Base-by-base conservation (phyloP, 2,888 invertebrate species). In the Erebia epiphron region DNA sequence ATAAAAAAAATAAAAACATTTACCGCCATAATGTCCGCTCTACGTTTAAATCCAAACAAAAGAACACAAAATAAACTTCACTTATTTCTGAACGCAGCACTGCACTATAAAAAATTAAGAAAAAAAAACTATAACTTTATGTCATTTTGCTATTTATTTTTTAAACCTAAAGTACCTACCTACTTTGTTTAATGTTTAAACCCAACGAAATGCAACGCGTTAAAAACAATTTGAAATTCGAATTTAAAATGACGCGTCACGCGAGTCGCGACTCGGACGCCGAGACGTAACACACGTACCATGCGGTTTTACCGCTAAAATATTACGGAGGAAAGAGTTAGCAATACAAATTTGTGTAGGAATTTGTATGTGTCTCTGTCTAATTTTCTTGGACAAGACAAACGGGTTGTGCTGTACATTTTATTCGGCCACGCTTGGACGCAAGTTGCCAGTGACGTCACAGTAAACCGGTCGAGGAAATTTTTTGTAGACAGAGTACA, bases 221-320 rank as follows among this genome's bases (percentile, higher is more conserved):
- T 70, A 58, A 72, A 75, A 76, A 70, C 76, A 75, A 77, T 75
- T 75, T 76, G 77, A 81, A 79, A 76, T 78, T 76, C 77, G 78
- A 81, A 79, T 79, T 82, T 81, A 76, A 76, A 82, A 79, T 79
- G 79, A 78, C 76, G 78, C 76, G 77, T 79, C 79, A 78, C 76
- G 78, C 76, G 77, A 76, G 74, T 75, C 35, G 68, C 76, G 77
- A 75, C 74, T 76, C 35, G 68, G 72, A 75, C 21, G 21, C 73
- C 73, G 71, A 58, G 50, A 62, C 62, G 68, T 75, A 73, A 21
- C 26, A 35, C 35, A 35, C n/a, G 49, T 26, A 26, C 67, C 57
- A 43, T 58, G 58, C 67, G 56, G 35, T 64, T 35, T 56, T 14
- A 58, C 67, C 26, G 14, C 46, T 49, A n/a, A 14, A 65, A 8